phyloP scores from a whole-genome alignment of 2,888 invertebrate species.

The Eupithecia insigniata region DNA sequence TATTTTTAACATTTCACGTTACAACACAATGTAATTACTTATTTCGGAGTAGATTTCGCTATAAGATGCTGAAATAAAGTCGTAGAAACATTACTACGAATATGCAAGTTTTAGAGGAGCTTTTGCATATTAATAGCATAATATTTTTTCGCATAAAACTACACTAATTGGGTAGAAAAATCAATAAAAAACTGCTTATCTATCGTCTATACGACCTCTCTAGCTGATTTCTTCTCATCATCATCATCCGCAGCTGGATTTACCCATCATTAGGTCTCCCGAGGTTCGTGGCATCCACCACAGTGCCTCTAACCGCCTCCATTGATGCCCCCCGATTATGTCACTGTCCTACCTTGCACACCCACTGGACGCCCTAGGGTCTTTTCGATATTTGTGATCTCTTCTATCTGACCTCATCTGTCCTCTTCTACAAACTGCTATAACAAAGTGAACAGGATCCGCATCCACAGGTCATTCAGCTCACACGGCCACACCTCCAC shows the following conservation, averaged over 20 bases:
- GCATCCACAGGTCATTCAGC: slow-evolving; percentile 75
- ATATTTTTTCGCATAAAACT: no score
- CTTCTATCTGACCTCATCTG: not conserved
- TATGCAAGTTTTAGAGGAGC: no score
- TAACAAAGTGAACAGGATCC: slow-evolving; percentile 30
- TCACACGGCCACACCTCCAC: slow-evolving; percentile 87
- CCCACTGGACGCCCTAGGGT: not conserved
- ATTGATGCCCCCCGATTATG: not conserved
- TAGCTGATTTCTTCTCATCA: not conserved
- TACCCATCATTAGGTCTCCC: not conserved
- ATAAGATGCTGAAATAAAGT: no score
- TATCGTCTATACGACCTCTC: not conserved
- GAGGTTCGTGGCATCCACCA: not conserved
- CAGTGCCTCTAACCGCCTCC: not conserved
- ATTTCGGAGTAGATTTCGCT: no score
- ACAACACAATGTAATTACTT: no score
- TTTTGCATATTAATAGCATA: no score
- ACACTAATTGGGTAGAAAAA: no score
- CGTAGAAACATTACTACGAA: no score
- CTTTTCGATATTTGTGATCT: not conserved
- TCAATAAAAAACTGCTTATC: no score
- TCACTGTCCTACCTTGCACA: not conserved
- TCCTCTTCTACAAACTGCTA: slow-evolving; percentile 22
- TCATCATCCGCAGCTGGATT: not conserved
- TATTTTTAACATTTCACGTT: no score